Evolutionary conservation across 2,797 vertebrate genomes (phyloP).

Genomic region (Crocodylus rhombifer): DNA sequence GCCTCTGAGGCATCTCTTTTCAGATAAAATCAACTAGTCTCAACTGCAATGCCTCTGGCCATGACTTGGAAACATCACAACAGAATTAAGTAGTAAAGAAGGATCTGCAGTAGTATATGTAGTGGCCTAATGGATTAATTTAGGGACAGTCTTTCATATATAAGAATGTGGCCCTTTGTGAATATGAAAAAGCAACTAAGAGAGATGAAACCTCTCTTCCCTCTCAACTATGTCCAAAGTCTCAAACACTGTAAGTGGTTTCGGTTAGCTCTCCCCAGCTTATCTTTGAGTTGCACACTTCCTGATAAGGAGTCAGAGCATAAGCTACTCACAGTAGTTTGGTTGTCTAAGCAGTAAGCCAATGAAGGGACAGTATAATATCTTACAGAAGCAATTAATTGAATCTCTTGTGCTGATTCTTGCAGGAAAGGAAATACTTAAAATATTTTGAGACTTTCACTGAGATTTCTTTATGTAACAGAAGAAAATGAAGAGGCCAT

Average conservation of each 20-base stretch:
- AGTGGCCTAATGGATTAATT: neutral
- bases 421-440: neutral
- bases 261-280: neutral
- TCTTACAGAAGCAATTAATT: neutral
- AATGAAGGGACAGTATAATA: neutral
- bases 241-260: slow-evolving; percentile 32
- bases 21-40: slow-evolving; percentile 6
- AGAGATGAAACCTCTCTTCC: neutral
- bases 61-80: neutral
- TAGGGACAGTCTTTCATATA: neutral
- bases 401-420: neutral
- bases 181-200: slow-evolving; percentile 16
- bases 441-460: neutral
- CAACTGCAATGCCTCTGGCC: neutral
- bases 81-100: neutral
- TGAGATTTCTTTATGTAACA: neutral
- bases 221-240: neutral
- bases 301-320: slow-evolving; percentile 28
- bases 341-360: slow-evolving; percentile 11
- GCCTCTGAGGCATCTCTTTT: neutral
- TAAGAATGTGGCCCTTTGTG: neutral
- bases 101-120: neutral
- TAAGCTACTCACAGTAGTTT: slow-evolving; percentile 5
- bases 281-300: slow-evolving; percentile 42
- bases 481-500: neutral